Conservation (phyloP, 2,888 invertebrate species). For the Gandaritis pyraliata region DNA sequence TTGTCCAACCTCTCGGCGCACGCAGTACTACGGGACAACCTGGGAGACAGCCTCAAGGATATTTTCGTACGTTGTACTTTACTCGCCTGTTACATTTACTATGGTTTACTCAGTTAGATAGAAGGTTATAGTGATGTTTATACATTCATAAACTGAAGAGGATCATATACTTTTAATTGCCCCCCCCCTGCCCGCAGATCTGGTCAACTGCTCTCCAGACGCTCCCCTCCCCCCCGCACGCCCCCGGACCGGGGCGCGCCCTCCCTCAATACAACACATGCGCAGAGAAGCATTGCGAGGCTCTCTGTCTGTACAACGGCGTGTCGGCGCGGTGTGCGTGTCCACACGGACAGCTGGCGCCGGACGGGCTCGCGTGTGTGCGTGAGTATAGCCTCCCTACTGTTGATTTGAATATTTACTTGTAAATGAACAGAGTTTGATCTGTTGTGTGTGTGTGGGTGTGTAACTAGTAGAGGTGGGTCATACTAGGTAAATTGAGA, state of each 20-base stretch:
- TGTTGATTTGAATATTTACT: no score
- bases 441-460: no score
- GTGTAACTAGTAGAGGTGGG: no score
- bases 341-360: conserved; percentile 90
- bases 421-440: no score
- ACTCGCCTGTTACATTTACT: no score
- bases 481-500: no score
- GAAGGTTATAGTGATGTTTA: no score
- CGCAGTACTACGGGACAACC: conserved; percentile 50
- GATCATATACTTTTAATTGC: not conserved
- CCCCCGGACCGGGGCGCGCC: conserved; percentile 63
- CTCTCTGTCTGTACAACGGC: conserved; percentile 91
- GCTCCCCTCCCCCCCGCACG: conserved; percentile 53
- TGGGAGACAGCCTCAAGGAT: conserved; percentile 49
- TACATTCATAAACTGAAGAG: no score
- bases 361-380: conserved; percentile 87
- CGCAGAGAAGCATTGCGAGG: conserved; percentile 85
- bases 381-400: no score
- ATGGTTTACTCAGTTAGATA: no score
- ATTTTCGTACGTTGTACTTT: conserved; percentile 25
- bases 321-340: conserved; percentile 89
- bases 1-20: conserved; percentile 79
- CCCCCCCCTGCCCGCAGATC: conserved; percentile 14
- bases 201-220: conserved; percentile 30
- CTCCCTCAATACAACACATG: conserved; percentile 49